Conservation (phyloP, 2,797 vertebrate species). For the Coendou prehensilis region DNA sequence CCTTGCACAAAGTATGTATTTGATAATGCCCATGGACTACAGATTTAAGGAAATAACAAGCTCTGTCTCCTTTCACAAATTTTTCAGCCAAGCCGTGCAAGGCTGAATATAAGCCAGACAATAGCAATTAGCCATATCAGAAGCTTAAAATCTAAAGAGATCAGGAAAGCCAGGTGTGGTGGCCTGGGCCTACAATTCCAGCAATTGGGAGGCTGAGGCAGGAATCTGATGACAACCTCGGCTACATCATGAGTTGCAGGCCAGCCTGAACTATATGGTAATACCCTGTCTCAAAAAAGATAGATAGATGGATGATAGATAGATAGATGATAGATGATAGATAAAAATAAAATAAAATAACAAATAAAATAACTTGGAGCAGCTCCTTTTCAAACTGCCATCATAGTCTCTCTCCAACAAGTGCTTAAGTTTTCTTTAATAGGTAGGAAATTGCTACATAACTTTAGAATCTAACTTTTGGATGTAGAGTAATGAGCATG, state of each 20-base stretch:
- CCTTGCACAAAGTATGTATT: not conserved
- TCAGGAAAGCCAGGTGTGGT: not conserved
- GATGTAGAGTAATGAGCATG: not conserved
- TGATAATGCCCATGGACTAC: not conserved
- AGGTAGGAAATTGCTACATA: not conserved
- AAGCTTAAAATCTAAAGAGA: not conserved
- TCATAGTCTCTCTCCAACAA: not conserved
- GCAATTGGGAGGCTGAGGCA: not conserved
- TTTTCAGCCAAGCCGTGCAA: constrained; percentile 7
- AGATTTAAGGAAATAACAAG: not conserved
- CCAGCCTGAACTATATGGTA: not conserved
- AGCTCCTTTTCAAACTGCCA: not conserved
- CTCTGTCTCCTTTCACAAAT: not conserved
- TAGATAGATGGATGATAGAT: not conserved
- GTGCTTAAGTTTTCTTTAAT: not conserved
- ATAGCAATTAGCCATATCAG: not conserved
- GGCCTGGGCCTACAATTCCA: not conserved
- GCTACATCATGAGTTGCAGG: not conserved
- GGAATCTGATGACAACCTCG: not conserved
- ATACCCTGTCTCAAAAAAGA: not conserved
- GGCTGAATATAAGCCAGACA: not conserved
- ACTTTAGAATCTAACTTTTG: not conserved
- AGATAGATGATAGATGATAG: not conserved
- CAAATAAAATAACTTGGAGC: not conserved
- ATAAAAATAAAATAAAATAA: not conserved